Conservation (phyloP, 2,888 invertebrate genomes). For the Lasioglossum vierecki region DNA sequence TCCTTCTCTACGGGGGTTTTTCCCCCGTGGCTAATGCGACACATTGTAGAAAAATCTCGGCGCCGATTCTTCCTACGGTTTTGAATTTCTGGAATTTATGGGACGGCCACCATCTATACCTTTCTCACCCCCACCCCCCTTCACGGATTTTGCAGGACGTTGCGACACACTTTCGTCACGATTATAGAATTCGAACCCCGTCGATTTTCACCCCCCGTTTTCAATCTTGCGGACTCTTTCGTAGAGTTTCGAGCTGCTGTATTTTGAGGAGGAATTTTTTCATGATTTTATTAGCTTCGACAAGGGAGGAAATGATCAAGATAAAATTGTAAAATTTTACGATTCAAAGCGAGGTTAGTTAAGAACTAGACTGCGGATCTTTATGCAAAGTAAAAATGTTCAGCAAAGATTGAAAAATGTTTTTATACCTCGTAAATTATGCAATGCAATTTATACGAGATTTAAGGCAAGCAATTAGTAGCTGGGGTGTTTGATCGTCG, state of each 20-base stretch:
- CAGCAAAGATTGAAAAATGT: too few species aligned
- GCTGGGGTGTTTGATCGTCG: neutral
- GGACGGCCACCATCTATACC: slow-evolving; percentile 42
- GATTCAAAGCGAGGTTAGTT: too few species aligned
- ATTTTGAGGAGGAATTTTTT: neutral
- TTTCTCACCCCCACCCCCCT: neutral
- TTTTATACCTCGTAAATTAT: neutral
- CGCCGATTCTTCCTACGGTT: slow-evolving; percentile 76
- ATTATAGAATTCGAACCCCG: neutral
- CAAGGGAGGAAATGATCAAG: too few species aligned
- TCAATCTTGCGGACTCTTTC: neutral
- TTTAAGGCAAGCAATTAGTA: neutral
- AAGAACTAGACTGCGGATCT: too few species aligned
- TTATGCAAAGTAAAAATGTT: too few species aligned
- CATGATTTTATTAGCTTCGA: neutral
- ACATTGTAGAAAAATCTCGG: slow-evolving; percentile 73
- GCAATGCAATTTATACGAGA: neutral
- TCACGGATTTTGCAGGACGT: slow-evolving; percentile 45
- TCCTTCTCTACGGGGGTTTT: slow-evolving; percentile 71
- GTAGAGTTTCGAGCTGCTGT: neutral
- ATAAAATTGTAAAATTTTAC: too few species aligned
- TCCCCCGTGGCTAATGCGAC: slow-evolving; percentile 75
- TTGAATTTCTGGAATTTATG: slow-evolving; percentile 83
- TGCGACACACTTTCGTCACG: slow-evolving; percentile 73
- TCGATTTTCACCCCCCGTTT: neutral